These are phyloP conservation scores for Lycophotia porphyrea DNA, from an alignment of 2,888 invertebrate genomes.

Conservation along the genomic window DNA sequence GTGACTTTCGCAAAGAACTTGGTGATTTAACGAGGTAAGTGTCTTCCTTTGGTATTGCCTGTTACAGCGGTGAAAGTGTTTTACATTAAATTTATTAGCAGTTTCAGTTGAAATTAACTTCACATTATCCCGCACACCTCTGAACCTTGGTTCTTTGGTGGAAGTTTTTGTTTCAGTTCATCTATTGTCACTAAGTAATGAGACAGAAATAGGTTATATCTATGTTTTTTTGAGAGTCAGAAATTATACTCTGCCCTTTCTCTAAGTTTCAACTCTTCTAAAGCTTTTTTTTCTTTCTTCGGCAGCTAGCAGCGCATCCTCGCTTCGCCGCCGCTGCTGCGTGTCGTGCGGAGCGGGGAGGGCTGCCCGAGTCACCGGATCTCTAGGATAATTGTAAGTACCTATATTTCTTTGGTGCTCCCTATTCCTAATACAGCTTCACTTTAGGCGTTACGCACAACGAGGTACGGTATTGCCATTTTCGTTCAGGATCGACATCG, in stretches of 20 bases:
- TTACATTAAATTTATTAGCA: not conserved
- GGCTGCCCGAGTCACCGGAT: not conserved
- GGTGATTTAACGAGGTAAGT: constrained; percentile 30
- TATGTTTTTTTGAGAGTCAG: not conserved
- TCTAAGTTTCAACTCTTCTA: not conserved
- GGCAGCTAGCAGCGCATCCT: not conserved
- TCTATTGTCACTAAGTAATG: not conserved
- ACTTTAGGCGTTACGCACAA: not conserved
- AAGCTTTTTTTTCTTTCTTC: not conserved
- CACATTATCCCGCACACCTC: not conserved
- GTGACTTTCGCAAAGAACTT: not conserved
- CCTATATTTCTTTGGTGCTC: not conserved
- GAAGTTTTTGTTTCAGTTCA: not conserved
- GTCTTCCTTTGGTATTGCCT: not conserved
- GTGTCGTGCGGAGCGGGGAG: constrained; percentile 19
- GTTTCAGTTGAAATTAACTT: not conserved
- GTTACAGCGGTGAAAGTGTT: not conserved
- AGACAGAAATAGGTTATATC: not conserved
- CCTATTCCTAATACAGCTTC: not conserved
- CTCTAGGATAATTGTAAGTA: constrained; percentile 16
- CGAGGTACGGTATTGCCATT: not conserved
- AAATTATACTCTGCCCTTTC: not conserved
- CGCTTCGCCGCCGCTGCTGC: constrained; percentile 27
- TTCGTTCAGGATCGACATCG: not conserved
- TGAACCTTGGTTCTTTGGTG: not conserved